phyloP scores from a whole-genome alignment of 2,113 vertebrate genomes.

The Alethe castanea region DNA sequence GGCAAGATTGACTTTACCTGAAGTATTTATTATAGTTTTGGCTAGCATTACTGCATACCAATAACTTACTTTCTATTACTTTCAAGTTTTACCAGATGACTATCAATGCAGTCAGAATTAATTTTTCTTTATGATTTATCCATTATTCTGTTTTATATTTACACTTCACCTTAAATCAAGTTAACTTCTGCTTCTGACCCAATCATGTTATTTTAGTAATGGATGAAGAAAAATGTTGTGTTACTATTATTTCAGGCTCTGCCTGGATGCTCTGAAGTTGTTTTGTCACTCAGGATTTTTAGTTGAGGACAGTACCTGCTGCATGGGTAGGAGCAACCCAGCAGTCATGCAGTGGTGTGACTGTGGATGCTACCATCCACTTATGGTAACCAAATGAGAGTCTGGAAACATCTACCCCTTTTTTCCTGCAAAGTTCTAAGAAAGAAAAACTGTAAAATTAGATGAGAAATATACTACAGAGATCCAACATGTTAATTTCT shows the following conservation, averaged over 20 bases:
- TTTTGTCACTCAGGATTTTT: neutral
- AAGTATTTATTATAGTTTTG: neutral
- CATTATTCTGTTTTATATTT: neutral
- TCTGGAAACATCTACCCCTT: neutral
- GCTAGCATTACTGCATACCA: neutral
- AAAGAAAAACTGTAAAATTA: neutral
- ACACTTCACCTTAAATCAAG: neutral
- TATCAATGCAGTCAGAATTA: neutral
- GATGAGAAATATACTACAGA: neutral
- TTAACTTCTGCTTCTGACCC: neutral
- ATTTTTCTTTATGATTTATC: neutral
- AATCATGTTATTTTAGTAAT: neutral
- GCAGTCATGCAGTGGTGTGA: accelerated
- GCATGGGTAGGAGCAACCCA: neutral
- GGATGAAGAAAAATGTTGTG: neutral
- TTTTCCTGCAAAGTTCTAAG: neutral
- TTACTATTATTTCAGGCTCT: neutral
- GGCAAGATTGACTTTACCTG: neutral
- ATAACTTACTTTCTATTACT: neutral
- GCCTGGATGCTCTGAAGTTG: neutral
- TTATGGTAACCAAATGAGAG: neutral
- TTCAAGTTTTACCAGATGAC: neutral
- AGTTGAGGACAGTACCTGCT: neutral
- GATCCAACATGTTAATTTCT: neutral
- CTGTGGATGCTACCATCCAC: neutral